These are phyloP conservation scores for Drosophila kuntzei DNA, from an alignment of 2,888 invertebrate genomes.

Conservation along the genomic window DNA sequence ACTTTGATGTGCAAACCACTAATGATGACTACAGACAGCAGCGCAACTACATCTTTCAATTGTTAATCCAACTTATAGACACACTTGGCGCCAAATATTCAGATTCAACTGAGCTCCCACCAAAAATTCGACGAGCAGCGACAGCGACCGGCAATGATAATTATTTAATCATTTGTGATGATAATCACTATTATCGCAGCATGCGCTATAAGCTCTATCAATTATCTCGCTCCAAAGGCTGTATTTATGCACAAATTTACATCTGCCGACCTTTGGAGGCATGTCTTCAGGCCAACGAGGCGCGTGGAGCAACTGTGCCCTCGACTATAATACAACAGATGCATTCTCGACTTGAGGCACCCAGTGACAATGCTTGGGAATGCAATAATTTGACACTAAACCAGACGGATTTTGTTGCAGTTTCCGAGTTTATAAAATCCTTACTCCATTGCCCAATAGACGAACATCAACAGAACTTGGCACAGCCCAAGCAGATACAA, in stretches of 20 bases:
- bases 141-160: slow-evolving; percentile 12
- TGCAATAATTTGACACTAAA: slow-evolving; percentile 51
- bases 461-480: too few relatives aligned
- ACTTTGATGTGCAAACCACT: slow-evolving; percentile 38
- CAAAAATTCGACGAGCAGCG: neutral
- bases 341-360: slow-evolving; percentile 73
- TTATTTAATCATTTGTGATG: slow-evolving; percentile 82
- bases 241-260: slow-evolving; percentile 78
- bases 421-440: slow-evolving; percentile 34
- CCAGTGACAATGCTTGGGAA: slow-evolving; percentile 63
- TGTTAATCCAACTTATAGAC: slow-evolving; percentile 53
- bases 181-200: slow-evolving; percentile 84
- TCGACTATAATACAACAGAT: slow-evolving; percentile 69
- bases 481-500: slow-evolving; percentile 14
- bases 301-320: slow-evolving; percentile 64
- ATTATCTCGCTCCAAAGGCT: slow-evolving; percentile 55
- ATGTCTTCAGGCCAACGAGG: slow-evolving; percentile 66
- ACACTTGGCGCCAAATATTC: slow-evolving; percentile 12
- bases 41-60: slow-evolving; percentile 57
- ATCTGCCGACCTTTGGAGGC: slow-evolving; percentile 48
- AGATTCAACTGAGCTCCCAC: slow-evolving; percentile 10
- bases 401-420: neutral
- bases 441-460: slow-evolving; percentile 12
- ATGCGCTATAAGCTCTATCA: slow-evolving; percentile 84
- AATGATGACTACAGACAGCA: slow-evolving; percentile 56